Conservation (phyloP, 2,888 invertebrate species). For the Erebia palarica region DNA sequence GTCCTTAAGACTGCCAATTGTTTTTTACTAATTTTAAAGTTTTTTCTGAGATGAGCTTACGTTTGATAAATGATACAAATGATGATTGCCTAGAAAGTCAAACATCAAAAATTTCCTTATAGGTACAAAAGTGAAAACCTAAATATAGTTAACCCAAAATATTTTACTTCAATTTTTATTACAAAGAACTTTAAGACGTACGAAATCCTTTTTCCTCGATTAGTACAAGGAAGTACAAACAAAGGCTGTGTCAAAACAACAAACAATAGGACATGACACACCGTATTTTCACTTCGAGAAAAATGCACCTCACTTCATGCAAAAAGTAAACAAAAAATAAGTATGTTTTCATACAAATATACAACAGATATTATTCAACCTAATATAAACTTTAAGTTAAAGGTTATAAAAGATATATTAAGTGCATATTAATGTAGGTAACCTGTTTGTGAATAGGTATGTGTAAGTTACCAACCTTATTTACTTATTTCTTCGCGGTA, state of each 20-base stretch:
- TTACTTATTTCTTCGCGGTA: not conserved
- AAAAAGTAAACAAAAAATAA: conserved; percentile 8
- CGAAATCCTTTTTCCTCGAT: not conserved
- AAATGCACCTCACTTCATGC: conserved; percentile 14
- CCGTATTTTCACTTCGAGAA: not conserved
- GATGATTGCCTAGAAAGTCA: too few species aligned
- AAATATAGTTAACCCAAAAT: too few species aligned
- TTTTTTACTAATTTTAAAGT: too few species aligned
- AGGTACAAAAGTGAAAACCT: too few species aligned
- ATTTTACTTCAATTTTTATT: not conserved
- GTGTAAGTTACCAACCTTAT: not conserved
- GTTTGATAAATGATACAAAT: too few species aligned
- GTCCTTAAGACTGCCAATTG: too few species aligned
- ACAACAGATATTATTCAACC: not conserved
- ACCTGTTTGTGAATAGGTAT: not conserved
- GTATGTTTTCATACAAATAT: not conserved
- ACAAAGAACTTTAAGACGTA: not conserved
- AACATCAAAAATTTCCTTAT: too few species aligned
- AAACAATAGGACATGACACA: conserved; percentile 2
- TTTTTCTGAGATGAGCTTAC: too few species aligned
- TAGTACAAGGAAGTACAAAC: conserved; percentile 9
- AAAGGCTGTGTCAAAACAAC: conserved; percentile 14
- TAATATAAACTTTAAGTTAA: not conserved
- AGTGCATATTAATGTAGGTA: conserved; percentile 7
- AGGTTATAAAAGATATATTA: not conserved